Base-by-base conservation (phyloP, 2,888 invertebrate species). In the Callyntrura sp. region DNA sequence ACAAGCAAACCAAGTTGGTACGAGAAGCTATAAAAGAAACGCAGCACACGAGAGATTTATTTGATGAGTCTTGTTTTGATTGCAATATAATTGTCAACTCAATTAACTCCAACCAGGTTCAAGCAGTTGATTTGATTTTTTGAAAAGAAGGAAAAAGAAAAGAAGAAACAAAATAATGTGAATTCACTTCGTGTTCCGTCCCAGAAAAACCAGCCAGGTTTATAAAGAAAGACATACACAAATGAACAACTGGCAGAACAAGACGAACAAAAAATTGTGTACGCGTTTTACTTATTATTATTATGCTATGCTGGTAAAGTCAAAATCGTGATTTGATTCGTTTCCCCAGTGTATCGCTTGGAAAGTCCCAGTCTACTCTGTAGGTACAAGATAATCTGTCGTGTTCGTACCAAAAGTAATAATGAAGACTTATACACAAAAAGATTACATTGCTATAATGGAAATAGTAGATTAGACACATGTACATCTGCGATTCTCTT, bases 1-100 rank as follows among this genome's bases (percentile, higher is more conserved):
- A n/a, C n/a, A n/a, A n/a, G n/a, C n/a, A n/a, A n/a, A n/a, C n/a
- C n/a, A n/a, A n/a, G n/a, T n/a, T n/a, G n/a, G n/a, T n/a, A n/a
- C n/a, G n/a, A n/a, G n/a, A n/a, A 23, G 28, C 81, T 43, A 62
- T 82, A 82, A 68, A 68, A 35, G 60, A 83, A 25, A 82, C 20
- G 20, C 35, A 3, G 25, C 51, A 17, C 35, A 83, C 65, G 60
- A 57, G 73, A 82, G 82, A 82, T 82, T 88, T 73, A 88, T 82
- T 88, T 70, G 82, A 88, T 68, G 81, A 68, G 55, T 65, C 87
- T 82, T 85, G 79, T 79, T 86, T 78, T 76, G 85, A 85, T 85
- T 88, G 78, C 88, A 88, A 28, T 57, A 65, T 84, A 88, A 88
- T 88, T 88, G 88, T 88, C 88, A 88, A 88, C 88, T 88, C 88